phyloP scores from a whole-genome alignment of 2,113 vertebrate species.

The Phocoena phocoena region DNA sequence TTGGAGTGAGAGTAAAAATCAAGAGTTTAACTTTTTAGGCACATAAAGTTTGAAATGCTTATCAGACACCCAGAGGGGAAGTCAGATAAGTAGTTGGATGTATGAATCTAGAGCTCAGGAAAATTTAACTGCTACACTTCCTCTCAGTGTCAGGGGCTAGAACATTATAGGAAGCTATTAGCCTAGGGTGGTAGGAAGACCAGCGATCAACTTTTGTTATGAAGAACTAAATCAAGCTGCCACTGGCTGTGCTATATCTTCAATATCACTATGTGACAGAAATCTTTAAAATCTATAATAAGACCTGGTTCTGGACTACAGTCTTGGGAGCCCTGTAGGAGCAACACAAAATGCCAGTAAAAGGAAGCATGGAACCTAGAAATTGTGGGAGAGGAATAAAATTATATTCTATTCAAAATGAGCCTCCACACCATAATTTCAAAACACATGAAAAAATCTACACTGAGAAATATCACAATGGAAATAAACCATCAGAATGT shows the following conservation, averaged over 20 bases:
- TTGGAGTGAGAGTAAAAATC: background rate
- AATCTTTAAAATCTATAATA: background rate
- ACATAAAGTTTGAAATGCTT: background rate
- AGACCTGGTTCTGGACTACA: background rate
- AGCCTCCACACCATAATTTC: background rate
- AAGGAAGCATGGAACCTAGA: background rate
- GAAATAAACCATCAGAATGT: conserved; percentile 35
- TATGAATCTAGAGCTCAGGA: background rate
- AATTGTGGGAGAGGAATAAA: background rate
- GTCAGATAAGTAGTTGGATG: background rate
- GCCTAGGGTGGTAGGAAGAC: background rate
- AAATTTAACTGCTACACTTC: background rate
- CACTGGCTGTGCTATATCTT: background rate
- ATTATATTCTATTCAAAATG: conserved; percentile 14
- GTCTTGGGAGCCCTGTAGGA: background rate
- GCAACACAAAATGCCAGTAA: background rate
- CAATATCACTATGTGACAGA: background rate
- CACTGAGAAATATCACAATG: background rate
- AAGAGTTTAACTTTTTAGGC: background rate
- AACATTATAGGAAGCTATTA: background rate
- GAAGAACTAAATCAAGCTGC: background rate
- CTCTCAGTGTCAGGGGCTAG: background rate
- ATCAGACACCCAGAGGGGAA: background rate
- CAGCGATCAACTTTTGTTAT: background rate
- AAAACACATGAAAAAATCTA: background rate